Base-by-base conservation (phyloP, 2,888 invertebrate genomes). In the Coleophora flavipennella region DNA sequence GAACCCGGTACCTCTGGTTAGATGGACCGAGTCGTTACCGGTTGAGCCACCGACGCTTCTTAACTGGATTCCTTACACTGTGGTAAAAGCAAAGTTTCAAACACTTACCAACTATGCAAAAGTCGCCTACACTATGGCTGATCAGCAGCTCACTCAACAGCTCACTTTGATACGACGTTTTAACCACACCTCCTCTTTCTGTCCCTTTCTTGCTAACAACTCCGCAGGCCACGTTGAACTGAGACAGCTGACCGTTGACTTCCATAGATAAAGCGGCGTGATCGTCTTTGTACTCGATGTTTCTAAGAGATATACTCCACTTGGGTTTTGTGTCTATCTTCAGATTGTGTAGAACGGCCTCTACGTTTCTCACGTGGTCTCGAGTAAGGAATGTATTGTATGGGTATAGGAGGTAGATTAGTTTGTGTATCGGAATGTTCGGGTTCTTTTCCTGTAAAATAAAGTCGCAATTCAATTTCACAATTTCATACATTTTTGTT, bases 391-490 rank as follows among this genome's bases (percentile, higher is more conserved):
- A 91, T 2, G 89, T 81, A 51, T 90, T 88, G 66, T 93, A 94
- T 0, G 97, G 97, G 70, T 97, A 98, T 0, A 96, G 80, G 28
- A 92, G 86, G 47, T 89, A 89, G 31, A 97, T 70, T 2, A 93
- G 78, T 44, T 92, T 89, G 57, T 90, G 88, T 0, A 90, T 77
- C 9, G 91, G 86, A 28, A 92, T 69, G 27, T 80, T 64, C 1
- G 93, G 91, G 59, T 91, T 91, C 33, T 84, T 76, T 67, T 92
- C 90, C 95, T 96, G 80, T 36, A 83, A 81, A 49, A 13, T 31
- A 45, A 40, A 38, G 13, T 11, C n/a, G n/a, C n/a, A n/a, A n/a
- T n/a, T n/a, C n/a, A n/a, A n/a, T 35, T n/a, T n/a, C n/a, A n/a
- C n/a, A n/a, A n/a, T n/a, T n/a, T n/a, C n/a, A n/a, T n/a, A n/a